These are phyloP conservation scores for Dastarcus helophoroides DNA, from an alignment of 2,888 invertebrate genomes.

Conservation along the genomic window DNA sequence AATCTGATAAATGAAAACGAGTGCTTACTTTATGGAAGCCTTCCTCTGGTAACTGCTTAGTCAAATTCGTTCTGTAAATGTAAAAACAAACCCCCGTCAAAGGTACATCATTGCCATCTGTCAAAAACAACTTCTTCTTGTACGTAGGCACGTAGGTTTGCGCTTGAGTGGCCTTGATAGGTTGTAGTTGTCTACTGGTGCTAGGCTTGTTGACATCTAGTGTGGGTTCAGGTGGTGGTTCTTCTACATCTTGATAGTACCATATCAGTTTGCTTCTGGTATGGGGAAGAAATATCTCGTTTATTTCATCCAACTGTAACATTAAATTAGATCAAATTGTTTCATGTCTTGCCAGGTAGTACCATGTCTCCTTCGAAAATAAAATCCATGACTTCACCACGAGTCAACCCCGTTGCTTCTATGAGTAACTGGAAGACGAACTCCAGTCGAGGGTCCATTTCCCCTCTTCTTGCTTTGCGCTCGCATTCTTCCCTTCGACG, in stretches of 20 bases:
- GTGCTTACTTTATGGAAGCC: conserved; percentile 90
- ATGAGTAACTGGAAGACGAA: conserved; percentile 81
- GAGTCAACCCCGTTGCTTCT: conserved; percentile 68
- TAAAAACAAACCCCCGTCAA: conserved; percentile 76
- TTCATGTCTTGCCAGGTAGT: conserved; percentile 11
- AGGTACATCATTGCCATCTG: conserved; percentile 72
- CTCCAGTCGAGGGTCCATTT: conserved; percentile 85
- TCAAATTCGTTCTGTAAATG: conserved; percentile 72
- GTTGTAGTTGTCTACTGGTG: conserved; percentile 27
- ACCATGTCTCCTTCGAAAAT: conserved; percentile 86
- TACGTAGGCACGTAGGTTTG: conserved; percentile 35
- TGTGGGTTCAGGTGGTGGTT: conserved; percentile 39
- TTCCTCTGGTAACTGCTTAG: conserved; percentile 80
- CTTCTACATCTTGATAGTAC: conserved; percentile 82
- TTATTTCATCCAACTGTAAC: conserved; percentile 71
- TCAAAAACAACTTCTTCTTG: conserved; percentile 72
- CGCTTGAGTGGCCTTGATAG: conserved; percentile 28
- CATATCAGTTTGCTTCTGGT: conserved; percentile 76
- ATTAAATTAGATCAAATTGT: neutral
- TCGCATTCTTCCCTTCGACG: conserved; percentile 83
- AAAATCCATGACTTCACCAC: conserved; percentile 82
- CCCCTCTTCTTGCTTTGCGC: conserved; percentile 77
- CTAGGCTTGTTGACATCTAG: conserved; percentile 27
- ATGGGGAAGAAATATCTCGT: conserved; percentile 73
- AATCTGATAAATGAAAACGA: no score